These are phyloP conservation scores for Hirundo rustica DNA, from an alignment of 2,797 vertebrate species.

Conservation along the genomic window DNA sequence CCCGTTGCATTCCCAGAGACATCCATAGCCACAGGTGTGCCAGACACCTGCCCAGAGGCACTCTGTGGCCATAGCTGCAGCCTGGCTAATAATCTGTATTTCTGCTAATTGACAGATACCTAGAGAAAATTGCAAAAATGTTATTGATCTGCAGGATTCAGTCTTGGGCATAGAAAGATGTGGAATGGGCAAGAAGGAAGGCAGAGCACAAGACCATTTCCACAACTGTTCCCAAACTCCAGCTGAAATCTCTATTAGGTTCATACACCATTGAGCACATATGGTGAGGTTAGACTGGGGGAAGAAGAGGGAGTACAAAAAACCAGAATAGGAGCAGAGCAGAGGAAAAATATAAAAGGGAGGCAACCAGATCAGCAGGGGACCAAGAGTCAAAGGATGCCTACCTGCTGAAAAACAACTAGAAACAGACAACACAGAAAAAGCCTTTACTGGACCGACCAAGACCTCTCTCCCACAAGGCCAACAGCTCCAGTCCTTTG, in stretches of 20 bases:
- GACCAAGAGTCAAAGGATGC: neutral
- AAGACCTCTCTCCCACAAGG: neutral
- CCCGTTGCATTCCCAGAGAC: neutral
- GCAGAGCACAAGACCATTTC: neutral
- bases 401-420: neutral
- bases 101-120: neutral
- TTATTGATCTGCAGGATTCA: neutral
- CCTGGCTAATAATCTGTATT: neutral
- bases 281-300: neutral
- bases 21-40: fast-evolving
- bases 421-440: neutral
- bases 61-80: neutral
- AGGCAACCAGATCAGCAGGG: neutral
- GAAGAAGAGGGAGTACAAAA: neutral
- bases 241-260: neutral
- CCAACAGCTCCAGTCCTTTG: neutral
- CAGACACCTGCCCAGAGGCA: fast-evolving
- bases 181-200: neutral
- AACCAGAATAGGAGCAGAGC: neutral
- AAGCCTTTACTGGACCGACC: fast-evolving
- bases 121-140: neutral
- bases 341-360: neutral
- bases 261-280: fast-evolving
- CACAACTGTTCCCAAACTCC: neutral
- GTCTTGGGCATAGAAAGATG: neutral